Evolutionary conservation across 2,888 invertebrate species (phyloP), one percentile per base, ranked within the genome.

Genomic region (Acanthoscelides obtectus): DNA sequence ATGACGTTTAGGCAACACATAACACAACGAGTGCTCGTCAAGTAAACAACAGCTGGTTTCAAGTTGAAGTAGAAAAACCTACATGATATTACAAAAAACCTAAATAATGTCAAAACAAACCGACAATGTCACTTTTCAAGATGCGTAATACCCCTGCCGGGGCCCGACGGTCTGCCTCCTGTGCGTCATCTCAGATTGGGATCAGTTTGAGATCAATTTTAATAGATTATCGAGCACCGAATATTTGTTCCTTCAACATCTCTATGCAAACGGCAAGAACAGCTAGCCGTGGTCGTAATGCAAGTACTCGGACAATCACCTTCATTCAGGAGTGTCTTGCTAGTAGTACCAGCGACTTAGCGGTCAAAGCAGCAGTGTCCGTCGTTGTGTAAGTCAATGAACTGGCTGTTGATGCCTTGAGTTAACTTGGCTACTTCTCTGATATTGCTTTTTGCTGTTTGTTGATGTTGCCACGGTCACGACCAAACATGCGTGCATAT

Each of bases 371-470:
- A n/a, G n/a, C n/a, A n/a, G n/a, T n/a, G n/a, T n/a, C n/a, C 22
- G 21, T 6, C 63, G 22, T 63, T 27, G 21, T 22, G 22, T 64
- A 25, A 69, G 69, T 69, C 69, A 69, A 69, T 69, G 69, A 69
- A 69, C 69, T 64, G 65, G 22, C 69, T 64, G 21, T 20, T 64
- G 25, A 64, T 22, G 22, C 2, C 68, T 25, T 6, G 27, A 21
- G 68, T 27, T 68, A n/a, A n/a, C n/a, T n/a, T n/a, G n/a, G 45
- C 45, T 45, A 45, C 45, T 45, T 45, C 45, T 45, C 8, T 12
- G 45, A 1, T 45, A 12, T 12, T 45, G 45, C 45, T 17, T 45
- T 45, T 45, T 45, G 45, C 45, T 45, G 45, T 45, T 45, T 45
- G 45, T 45, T 45, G 45, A 45, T 45, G 45, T 45, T 45, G 45